A percentile compares a stretch with the other conserved stretches of the same genome.
phyloP scores from a whole-genome alignment of 2,888 invertebrate genomes.

The Candidula unifasciata region DNA sequence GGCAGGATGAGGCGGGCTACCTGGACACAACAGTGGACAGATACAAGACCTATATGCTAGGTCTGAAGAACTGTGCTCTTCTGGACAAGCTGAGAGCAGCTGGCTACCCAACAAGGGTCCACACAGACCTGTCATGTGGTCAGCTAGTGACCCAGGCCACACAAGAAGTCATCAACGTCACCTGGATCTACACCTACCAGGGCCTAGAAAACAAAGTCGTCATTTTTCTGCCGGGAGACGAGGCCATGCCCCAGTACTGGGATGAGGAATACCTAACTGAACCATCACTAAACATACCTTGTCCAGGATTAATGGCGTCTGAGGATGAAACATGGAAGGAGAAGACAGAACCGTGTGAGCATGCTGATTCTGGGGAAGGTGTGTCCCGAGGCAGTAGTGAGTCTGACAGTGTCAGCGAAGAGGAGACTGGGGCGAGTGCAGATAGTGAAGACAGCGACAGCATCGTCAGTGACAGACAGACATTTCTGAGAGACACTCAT shows the following conservation, averaged over 20 bases:
- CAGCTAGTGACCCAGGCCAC: constrained; percentile 9
- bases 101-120: constrained; percentile 43
- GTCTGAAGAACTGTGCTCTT: constrained; percentile 36
- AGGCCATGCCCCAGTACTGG: constrained; percentile 31
- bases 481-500: neutral
- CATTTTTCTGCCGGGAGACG: constrained; percentile 52
- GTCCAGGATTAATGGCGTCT: constrained; percentile 40
- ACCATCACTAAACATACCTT: constrained; percentile 42
- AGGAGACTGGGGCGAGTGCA: neutral
- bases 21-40: constrained; percentile 50
- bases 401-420: neutral
- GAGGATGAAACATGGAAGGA: neutral
- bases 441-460: neutral
- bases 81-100: constrained; percentile 17
- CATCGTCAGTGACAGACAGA: neutral
- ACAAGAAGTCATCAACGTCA: constrained; percentile 43
- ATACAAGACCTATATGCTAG: constrained; percentile 50
- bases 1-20: constrained; percentile 34
- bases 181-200: constrained; percentile 55
- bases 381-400: neutral
- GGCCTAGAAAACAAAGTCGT: constrained; percentile 56
- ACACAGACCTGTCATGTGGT: constrained; percentile 39
- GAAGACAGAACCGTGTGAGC: neutral
- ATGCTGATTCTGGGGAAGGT: neutral
- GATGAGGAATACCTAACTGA: constrained; percentile 36